Evolutionary conservation across 2,888 invertebrate species (phyloP).

Genomic region (Cristatella mucedo): DNA sequence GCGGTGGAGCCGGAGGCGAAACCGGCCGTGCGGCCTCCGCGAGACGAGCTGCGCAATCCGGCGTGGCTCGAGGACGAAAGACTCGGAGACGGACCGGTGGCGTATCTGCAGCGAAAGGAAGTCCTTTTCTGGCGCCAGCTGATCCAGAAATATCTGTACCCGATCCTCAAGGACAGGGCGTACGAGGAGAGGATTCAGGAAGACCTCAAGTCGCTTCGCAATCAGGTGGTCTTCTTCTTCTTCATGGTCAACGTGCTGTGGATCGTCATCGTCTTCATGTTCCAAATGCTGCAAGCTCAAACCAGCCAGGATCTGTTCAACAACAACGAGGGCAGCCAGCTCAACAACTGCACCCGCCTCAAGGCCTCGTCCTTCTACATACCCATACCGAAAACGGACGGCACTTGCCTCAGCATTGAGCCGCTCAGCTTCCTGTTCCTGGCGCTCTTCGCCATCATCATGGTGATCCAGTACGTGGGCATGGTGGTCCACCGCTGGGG

Average conservation of each 20-base stretch:
- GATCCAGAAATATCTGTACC: conserved; percentile 79
- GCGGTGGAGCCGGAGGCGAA: background rate
- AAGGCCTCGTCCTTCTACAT: background rate
- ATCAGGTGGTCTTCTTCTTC: conserved; percentile 23
- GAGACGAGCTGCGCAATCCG: conserved; percentile 73
- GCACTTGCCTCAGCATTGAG: conserved; percentile 11
- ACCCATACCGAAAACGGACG: conserved; percentile 7
- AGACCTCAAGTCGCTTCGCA: conserved; percentile 20
- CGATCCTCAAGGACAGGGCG: conserved; percentile 77
- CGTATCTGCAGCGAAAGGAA: conserved; percentile 63
- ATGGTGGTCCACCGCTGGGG: conserved; percentile 17
- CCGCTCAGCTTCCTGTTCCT: conserved; percentile 16
- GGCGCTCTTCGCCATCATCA: conserved; percentile 15
- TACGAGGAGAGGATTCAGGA: conserved; percentile 23
- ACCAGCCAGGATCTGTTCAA: conserved; percentile 8
- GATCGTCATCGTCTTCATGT: conserved; percentile 23
- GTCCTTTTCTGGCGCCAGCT: conserved; percentile 82
- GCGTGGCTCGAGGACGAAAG: conserved; percentile 80
- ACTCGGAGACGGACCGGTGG: conserved; percentile 73
- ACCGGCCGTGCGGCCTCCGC: conserved; percentile 38
- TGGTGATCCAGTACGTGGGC: conserved; percentile 15
- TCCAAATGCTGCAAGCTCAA: conserved; percentile 3
- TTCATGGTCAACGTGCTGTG: conserved; percentile 23
- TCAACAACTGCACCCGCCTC: conserved; percentile 5
- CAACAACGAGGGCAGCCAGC: conserved; percentile 4